Base-by-base conservation (phyloP, 2,888 invertebrate species). In the Archaeoteleia sp. region DNA sequence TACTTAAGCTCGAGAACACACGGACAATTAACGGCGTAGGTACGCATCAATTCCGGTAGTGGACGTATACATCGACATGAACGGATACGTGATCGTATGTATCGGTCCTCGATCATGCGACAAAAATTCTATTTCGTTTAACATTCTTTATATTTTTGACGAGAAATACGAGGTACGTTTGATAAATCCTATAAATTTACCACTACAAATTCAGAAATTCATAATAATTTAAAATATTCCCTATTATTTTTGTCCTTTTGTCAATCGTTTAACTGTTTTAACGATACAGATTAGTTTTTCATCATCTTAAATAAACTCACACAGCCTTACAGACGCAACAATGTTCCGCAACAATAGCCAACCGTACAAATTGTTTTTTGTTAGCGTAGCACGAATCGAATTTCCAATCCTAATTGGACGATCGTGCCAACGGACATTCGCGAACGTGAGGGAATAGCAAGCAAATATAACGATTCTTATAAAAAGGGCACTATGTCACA, bases 401-500 rank as follows among this genome's bases (percentile, higher is more conserved):
- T 82, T 78, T 77, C 74, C 79, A 78, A 78, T 76, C 72, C 74
- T 76, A 77, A 77, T 80, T 77, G 76, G 74, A 72, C 63, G 62
- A 55, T 61, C 60, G 61, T 37, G 55, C 40, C 34, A 51, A 39
- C 45, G 23, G 42, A 51, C 37, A 32, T 29, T 12, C 37, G 54
- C 53, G 53, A 58, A 40, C n/a, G 32, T 39, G 70, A 54, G 34
- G 45, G 65, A 57, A 46, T 51, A 63, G 53, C 62, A 51, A 48
- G 46, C 65, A 71, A 67, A 73, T 71, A 72, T 72, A 77, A 74
- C 73, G 74, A 77, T 75, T 76, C 73, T 70, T 76, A 77, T 58
- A 79, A 78, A 70, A 78, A 77, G 76, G 81, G 80, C 74, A 79
- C 80, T 78, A 75, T 84, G 84, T 84, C 81, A 84, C 83, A 83